These are phyloP conservation scores for Cromileptes altivelis DNA, from an alignment of 2,113 vertebrate species.

Conservation along the genomic window DNA sequence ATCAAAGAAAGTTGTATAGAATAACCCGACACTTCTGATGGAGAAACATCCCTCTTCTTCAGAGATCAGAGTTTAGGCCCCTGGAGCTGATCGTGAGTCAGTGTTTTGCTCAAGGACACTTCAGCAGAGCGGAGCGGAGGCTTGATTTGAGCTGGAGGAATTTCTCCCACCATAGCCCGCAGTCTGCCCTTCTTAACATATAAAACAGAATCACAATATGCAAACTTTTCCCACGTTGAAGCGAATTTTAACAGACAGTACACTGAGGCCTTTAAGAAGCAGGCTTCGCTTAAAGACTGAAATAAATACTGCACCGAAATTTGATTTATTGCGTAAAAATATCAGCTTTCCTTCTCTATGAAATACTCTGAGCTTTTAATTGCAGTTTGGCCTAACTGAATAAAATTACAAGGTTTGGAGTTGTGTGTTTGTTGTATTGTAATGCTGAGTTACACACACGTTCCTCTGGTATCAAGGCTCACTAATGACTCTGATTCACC, in stretches of 20 bases:
- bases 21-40: not conserved
- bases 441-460: not conserved
- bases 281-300: not conserved
- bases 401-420: not conserved
- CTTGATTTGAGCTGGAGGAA: not conserved
- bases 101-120: constrained; percentile 34
- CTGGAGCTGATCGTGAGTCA: not conserved
- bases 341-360: not conserved
- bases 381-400: not conserved
- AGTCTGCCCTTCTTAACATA: not conserved
- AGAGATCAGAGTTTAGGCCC: constrained; percentile 14
- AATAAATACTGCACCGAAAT: not conserved
- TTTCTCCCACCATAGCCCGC: not conserved
- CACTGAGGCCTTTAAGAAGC: constrained; percentile 16
- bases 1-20: constrained; percentile 2
- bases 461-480: not conserved
- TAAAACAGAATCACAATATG: not conserved
- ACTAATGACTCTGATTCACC: not conserved
- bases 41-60: not conserved
- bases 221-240: not conserved
- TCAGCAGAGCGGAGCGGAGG: not conserved
- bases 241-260: not conserved
- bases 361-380: not conserved
- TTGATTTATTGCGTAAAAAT: not conserved
- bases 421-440: not conserved